Evolutionary conservation across 2,113 vertebrate species (phyloP).

Genomic region (Arothron firmamentum): DNA sequence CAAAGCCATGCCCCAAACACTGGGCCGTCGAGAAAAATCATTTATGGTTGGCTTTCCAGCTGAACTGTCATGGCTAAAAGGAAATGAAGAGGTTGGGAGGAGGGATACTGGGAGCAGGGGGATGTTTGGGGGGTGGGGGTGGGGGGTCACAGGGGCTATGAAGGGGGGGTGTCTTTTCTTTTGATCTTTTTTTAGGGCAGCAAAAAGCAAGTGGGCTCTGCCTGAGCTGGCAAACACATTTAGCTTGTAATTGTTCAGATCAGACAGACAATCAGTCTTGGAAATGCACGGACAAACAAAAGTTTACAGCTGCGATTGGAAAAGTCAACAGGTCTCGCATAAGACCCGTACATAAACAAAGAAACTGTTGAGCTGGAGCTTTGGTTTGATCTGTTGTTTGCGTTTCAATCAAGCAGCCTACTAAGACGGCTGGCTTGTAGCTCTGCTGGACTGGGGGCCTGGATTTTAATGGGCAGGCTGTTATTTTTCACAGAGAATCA

Average conservation of each 20-base stretch:
- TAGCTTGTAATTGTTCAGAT: constrained; percentile 76
- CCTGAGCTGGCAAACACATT: constrained; percentile 77
- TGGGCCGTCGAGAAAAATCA: constrained; percentile 61
- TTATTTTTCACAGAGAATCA: constrained; percentile 41
- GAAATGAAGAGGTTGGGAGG: constrained; percentile 67
- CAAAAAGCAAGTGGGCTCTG: constrained; percentile 47
- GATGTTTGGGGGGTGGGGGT: constrained; percentile 37
- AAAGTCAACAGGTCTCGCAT: constrained; percentile 75
- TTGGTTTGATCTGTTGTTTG: constrained; percentile 72
- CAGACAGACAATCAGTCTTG: constrained; percentile 74
- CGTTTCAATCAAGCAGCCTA: constrained; percentile 63
- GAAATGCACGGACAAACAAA: constrained; percentile 77
- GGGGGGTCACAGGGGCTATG: constrained; percentile 36
- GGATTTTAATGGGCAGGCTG: constrained; percentile 33
- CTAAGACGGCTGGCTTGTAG: constrained; percentile 38
- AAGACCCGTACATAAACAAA: constrained; percentile 69
- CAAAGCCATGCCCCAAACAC: constrained; percentile 59
- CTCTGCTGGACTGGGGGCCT: constrained; percentile 25
- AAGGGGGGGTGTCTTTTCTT: constrained; percentile 54
- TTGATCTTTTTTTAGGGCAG: constrained; percentile 76
- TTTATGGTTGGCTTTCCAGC: constrained; percentile 75
- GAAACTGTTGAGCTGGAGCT: constrained; percentile 60
- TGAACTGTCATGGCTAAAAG: constrained; percentile 74
- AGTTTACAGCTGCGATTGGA: constrained; percentile 77
- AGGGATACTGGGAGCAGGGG: constrained; percentile 37